Conservation (phyloP, 2,797 vertebrate species). For the Xenops minutus region DNA sequence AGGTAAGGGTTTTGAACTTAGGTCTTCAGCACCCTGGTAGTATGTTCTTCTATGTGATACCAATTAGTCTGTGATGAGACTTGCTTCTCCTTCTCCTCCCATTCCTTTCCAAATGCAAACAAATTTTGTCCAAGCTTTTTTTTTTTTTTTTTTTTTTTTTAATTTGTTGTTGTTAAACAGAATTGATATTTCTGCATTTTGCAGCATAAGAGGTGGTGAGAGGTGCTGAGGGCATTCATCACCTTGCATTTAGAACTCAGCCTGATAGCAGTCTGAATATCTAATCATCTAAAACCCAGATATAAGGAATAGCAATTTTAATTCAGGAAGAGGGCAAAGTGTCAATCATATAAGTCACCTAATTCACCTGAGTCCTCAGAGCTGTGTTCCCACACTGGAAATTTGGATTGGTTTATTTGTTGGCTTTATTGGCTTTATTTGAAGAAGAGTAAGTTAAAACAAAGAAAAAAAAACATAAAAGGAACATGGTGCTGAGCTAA, state of each 20-base stretch:
- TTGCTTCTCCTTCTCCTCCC: not conserved
- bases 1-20: not conserved
- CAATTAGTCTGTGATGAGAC: not conserved
- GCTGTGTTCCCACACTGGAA: not conserved
- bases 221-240: not conserved
- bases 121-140: not conserved
- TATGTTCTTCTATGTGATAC: not conserved
- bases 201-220: not conserved
- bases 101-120: not conserved
- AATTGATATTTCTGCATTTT: not conserved
- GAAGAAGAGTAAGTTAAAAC: not conserved
- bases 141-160: accelerated
- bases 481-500: not conserved
- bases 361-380: not conserved
- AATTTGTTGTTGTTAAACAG: not conserved
- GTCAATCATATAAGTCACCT: not conserved
- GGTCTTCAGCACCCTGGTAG: not conserved
- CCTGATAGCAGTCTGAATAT: not conserved
- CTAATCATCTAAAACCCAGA: not conserved
- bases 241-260: not conserved
- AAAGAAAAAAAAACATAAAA: not conserved
- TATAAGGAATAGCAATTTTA: not conserved
- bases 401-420: not conserved
- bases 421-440: not conserved
- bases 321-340: not conserved